Base-by-base conservation (phyloP, 2,113 vertebrate species). In the Mesitornis unicolor region DNA sequence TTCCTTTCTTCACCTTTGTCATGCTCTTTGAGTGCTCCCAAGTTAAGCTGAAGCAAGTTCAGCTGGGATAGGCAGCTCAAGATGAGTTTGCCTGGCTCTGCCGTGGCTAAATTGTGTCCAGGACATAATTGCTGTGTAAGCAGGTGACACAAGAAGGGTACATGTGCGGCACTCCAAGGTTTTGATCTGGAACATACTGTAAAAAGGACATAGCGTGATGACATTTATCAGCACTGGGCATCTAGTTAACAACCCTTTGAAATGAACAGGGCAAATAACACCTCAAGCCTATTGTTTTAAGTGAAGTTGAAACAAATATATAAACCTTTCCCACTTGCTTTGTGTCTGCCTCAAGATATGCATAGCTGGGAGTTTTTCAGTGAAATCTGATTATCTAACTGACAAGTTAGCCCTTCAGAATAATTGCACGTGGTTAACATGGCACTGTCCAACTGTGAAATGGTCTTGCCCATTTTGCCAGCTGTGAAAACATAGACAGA, bases 121-220 rank as follows among this genome's bases (percentile, higher is more conserved):
- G 75, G 84, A 57, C 0, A 1, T 85, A 96, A 96, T 94, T 94
- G 67, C 87, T 87, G 16, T 91, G 87, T 91, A 93, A 95, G 94
- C 91, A 94, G 53, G 71, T 6, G 7, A 83, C 38, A 54, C 63
- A 63, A 89, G 87, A 81, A 87, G 74, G 54, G 87, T 95, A 85
- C 63, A 47, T 5, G 26, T 69, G 61, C 48, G 6, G 73, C 74
- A 69, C 74, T 61, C 87, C 91, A 94, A 87, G 59, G 69, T 94
- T 96, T 85, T 97, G 95, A 95, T 97, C 94, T 96, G 89, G 95
- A 95, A 96, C 94, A 64, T 31, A 36, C 36, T 74, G 89, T 94
- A 69, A 93, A 94, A 93, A 95, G 96, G 91, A 95, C 93, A 65
- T 42, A 80, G 43, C 22, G 70, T 96, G 91, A 85, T 94, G 91